Base-by-base conservation (phyloP, 2,113 vertebrate genomes). In the Clupea harengus region DNA sequence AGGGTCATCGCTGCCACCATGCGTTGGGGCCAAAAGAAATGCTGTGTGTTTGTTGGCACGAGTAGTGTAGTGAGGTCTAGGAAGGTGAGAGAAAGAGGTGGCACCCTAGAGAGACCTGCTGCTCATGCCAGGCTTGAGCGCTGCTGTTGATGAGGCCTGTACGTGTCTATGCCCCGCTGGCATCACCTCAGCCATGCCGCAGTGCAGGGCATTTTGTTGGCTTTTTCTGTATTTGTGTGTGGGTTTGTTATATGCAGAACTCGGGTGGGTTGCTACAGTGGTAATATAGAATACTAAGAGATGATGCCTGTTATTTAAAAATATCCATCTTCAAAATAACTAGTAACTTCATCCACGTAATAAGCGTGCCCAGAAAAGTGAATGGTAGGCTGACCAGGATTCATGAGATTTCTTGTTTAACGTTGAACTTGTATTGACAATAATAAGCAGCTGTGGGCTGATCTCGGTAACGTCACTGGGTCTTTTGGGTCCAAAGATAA, bases 71-170 rank as follows among this genome's bases (percentile, higher is more conserved):
- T 22, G 80, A 64, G 87, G 81, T 86, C 85, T 1, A 85, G 81
- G 32, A 52, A 89, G 90, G 86, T 88, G 86, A 82, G 83, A 86
- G 88, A 81, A 81, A 84, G 88, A 67, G 83, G 25, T 82, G 86
- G 81, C 72, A 84, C 86, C 88, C 86, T 85, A 88, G 83, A 85
- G 85, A 52, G 85, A 44, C 1, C 28, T 81, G 32, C 78, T 54
- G 17, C 85, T 82, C 87, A 87, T 84, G 57, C 90, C 88, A 88
- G 81, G 86, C 85, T 88, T 87, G 87, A 87, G 88, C 86, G 86
- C 84, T 87, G 87, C 44, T 87, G 82, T 13, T 91, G 88, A 89
- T 88, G 87, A 82, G 86, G 83, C 87, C 87, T 84, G 90, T 86
- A 87, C 86, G 83, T 88, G n/a, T n/a, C n/a, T n/a, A n/a, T n/a